Percentiles rank a stretch among this genome's conserved stretches.
Conservation (phyloP, 2,797 vertebrate species). For the Ctenopoma kingsleyae region DNA sequence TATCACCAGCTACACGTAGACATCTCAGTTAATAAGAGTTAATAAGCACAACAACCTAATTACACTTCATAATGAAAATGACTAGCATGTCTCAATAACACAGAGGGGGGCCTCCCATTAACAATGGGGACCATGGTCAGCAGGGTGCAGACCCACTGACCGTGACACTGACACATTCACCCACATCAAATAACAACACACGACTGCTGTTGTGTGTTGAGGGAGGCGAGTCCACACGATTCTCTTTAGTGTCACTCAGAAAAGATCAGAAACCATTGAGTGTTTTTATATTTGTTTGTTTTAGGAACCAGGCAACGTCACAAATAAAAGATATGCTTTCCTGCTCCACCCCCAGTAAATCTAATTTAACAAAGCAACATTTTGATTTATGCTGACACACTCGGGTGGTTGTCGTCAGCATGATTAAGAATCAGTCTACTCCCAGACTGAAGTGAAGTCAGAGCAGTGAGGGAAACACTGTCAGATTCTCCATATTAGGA, state of each 20-base stretch:
- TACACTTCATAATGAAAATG: conserved; percentile 75
- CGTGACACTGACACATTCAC: conserved; percentile 75
- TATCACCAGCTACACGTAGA: conserved; percentile 59
- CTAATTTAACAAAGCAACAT: neutral
- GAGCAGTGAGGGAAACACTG: no score
- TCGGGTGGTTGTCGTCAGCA: neutral
- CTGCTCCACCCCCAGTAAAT: neutral
- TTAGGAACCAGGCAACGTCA: conserved; percentile 7
- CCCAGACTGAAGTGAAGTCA: no score
- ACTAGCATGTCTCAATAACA: conserved; percentile 77
- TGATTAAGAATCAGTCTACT: neutral
- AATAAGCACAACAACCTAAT: conserved; percentile 83
- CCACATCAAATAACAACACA: conserved; percentile 69
- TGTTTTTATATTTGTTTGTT: neutral
- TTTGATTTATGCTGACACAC: neutral
- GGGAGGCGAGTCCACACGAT: conserved; percentile 20
- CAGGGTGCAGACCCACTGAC: conserved; percentile 73
- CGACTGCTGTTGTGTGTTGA: conserved; percentile 24
- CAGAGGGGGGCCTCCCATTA: conserved; percentile 69
- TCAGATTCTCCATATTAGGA: no score
- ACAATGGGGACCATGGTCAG: conserved; percentile 67
- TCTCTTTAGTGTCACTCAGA: conserved; percentile 43
- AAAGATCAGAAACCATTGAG: neutral
- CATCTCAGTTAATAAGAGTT: conserved; percentile 78
- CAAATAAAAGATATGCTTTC: conserved; percentile 12